These are phyloP conservation scores for Agriopis marginaria DNA, from an alignment of 2,888 invertebrate genomes.

Conservation along the genomic window DNA sequence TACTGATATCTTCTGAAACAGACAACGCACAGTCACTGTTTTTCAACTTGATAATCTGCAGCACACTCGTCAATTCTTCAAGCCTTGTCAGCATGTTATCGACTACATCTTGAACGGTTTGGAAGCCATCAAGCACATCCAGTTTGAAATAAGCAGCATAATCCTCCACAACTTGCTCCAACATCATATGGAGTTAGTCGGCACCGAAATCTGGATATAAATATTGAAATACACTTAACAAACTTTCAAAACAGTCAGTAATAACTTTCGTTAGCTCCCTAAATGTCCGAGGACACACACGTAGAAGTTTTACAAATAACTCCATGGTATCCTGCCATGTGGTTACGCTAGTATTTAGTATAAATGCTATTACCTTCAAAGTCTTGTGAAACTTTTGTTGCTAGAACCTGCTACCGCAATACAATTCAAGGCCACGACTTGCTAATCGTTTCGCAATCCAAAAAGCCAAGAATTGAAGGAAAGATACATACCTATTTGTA, in stretches of 20 bases:
- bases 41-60: conserved; percentile 85
- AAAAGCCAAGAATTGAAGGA: neutral
- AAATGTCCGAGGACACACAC: conserved; percentile 65
- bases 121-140: conserved; percentile 84
- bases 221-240: conserved; percentile 73
- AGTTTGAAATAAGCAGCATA: conserved; percentile 85
- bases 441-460: conserved; percentile 21
- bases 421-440: conserved; percentile 33
- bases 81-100: conserved; percentile 89
- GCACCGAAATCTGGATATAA: conserved; percentile 79
- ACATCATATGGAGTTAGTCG: conserved; percentile 66
- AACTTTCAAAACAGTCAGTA: conserved; percentile 70
- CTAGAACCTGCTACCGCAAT: conserved; percentile 23
- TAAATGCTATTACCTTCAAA: conserved; percentile 48
- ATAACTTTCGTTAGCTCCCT: conserved; percentile 72
- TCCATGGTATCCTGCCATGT: conserved; percentile 60
- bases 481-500: too few species aligned
- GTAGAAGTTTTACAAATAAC: conserved; percentile 67
- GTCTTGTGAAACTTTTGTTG: conserved; percentile 48
- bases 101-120: conserved; percentile 87
- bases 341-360: conserved; percentile 11
- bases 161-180: conserved; percentile 82
- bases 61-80: conserved; percentile 88
- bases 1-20: conserved; percentile 84
- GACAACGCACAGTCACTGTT: conserved; percentile 75